phyloP scores from a whole-genome alignment of 2,113 vertebrate species.

The Helogale parvula region DNA sequence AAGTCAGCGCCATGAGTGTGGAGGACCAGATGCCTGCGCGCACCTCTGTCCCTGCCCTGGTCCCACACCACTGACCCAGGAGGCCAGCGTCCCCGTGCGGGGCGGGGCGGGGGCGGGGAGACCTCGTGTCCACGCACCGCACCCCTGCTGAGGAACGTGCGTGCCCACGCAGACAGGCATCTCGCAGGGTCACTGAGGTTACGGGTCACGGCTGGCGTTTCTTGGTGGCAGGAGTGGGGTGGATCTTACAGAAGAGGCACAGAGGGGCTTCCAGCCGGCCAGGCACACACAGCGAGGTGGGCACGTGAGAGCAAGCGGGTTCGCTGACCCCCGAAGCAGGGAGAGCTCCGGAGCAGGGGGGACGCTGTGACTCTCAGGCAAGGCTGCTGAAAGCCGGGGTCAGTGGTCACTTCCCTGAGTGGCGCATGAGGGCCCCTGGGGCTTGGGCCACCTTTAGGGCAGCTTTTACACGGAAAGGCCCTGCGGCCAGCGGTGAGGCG shows the following conservation, averaged over 20 bases:
- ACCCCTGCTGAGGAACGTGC: not conserved
- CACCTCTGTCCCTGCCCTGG: accelerated
- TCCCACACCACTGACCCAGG: not conserved
- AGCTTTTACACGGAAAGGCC: too few species aligned
- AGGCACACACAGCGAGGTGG: not conserved
- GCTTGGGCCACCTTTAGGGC: not conserved
- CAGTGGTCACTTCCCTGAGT: conserved; percentile 49
- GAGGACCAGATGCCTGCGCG: not conserved
- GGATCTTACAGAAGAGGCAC: not conserved
- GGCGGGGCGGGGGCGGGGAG: not conserved
- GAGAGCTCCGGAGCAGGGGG: not conserved
- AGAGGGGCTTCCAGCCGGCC: not conserved
- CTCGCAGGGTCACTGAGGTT: accelerated
- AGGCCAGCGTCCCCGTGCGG: not conserved
- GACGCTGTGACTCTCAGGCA: accelerated
- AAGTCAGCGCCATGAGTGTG: accelerated
- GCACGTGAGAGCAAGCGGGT: accelerated
- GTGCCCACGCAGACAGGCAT: accelerated
- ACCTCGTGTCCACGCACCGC: accelerated
- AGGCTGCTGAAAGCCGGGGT: not conserved
- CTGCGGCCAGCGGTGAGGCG: accelerated
- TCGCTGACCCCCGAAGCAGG: not conserved
- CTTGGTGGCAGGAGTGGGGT: not conserved
- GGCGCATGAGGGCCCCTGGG: not conserved
- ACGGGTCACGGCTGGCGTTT: not conserved